Conservation (phyloP, 1,140 invertebrate species). For the Drosophila orosa region DNA sequence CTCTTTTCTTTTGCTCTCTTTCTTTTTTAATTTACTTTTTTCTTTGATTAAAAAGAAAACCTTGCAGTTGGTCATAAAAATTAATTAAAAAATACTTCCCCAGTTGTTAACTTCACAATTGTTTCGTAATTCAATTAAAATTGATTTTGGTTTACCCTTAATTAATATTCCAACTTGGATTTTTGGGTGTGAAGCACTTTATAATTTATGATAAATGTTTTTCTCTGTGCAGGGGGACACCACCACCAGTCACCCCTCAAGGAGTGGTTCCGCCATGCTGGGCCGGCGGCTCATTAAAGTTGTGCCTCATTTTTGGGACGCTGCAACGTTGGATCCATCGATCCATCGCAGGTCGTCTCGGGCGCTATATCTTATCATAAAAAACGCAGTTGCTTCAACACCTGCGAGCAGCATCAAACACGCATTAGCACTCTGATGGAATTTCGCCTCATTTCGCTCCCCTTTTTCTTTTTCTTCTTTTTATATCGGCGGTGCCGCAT, state of each 20-base stretch:
- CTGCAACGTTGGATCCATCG: conserved; percentile 2
- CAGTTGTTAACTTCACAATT: neutral
- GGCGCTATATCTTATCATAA: conserved; percentile 80
- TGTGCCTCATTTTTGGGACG: conserved; percentile 38
- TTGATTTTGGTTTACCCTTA: neutral
- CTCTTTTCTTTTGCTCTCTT: no score
- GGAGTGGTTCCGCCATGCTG: conserved; percentile 9
- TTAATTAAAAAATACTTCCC: neutral
- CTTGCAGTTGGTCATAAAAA: neutral
- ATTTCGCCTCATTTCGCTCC: conserved; percentile 46
- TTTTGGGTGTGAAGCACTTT: conserved; percentile 1
- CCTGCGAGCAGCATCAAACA: conserved; percentile 74
- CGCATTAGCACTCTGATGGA: conserved; percentile 72
- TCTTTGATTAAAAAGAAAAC: neutral
- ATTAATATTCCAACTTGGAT: neutral
- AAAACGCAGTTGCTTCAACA: conserved; percentile 77
- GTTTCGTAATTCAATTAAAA: neutral
- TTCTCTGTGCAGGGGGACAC: neutral
- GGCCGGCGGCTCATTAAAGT: conserved; percentile 64
- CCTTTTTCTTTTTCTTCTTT: neutral
- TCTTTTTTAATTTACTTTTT: no score
- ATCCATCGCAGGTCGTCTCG: conserved; percentile 18
- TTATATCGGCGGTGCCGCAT: conserved; percentile 50
- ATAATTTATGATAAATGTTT: conserved; percentile 31
- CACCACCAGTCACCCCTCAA: neutral